Conservation (phyloP, 2,113 vertebrate species). For the Podarcis muralis region DNA sequence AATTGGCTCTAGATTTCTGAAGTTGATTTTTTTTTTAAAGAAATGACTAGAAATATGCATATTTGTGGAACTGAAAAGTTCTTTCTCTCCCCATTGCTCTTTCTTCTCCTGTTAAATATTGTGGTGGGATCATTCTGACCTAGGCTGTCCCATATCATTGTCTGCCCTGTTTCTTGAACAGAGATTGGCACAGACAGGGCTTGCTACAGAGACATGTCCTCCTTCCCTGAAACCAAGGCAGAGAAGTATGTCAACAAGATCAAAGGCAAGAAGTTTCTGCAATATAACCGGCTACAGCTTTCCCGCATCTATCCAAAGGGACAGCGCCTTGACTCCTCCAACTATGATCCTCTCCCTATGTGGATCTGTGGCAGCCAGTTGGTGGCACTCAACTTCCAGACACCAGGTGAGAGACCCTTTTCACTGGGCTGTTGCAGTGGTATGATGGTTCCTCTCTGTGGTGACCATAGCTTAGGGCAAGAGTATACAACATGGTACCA, state of each 20-base stretch:
- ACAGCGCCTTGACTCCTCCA: slow-evolving; percentile 96
- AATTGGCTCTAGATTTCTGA: background rate
- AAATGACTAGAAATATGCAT: background rate
- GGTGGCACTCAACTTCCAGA: slow-evolving; percentile 98
- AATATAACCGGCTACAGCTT: slow-evolving; percentile 97
- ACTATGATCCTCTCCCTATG: slow-evolving; percentile 97
- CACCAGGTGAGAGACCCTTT: slow-evolving; percentile 83
- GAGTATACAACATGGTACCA: too few species aligned
- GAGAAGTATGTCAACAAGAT: slow-evolving; percentile 96
- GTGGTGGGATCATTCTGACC: background rate
- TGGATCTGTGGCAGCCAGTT: slow-evolving; percentile 98
- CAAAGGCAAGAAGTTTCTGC: slow-evolving; percentile 97
- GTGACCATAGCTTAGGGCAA: background rate
- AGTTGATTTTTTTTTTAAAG: background rate
- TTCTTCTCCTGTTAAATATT: too few species aligned
- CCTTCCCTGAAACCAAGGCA: slow-evolving; percentile 97
- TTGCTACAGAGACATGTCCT: slow-evolving; percentile 98
- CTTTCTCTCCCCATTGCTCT: background rate
- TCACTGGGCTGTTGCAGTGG: background rate
- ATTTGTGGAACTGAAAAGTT: background rate
- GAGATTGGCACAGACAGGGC: slow-evolving; percentile 95
- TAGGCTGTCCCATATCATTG: background rate
- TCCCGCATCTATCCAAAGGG: slow-evolving; percentile 98
- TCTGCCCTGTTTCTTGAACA: slow-evolving; percentile 57
- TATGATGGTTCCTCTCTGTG: background rate